These are phyloP conservation scores for Myotis findleyi DNA, from an alignment of 2,797 vertebrate species.

Conservation along the genomic window DNA sequence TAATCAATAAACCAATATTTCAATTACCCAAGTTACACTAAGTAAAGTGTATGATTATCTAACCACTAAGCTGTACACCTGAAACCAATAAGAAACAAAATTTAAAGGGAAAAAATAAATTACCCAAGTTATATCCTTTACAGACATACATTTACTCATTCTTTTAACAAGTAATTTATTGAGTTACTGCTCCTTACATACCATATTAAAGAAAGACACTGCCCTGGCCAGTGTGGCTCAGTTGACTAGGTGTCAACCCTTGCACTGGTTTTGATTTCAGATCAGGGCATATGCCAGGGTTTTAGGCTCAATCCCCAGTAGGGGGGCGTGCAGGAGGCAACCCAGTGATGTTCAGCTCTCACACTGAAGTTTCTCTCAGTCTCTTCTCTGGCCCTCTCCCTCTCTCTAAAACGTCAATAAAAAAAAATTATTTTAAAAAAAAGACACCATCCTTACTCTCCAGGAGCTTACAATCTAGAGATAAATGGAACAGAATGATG, in stretches of 20 bases:
- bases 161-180: conserved; percentile 30
- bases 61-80: not conserved
- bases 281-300: not conserved
- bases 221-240: not conserved
- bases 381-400: not conserved
- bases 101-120: not conserved
- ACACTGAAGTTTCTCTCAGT: not conserved
- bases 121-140: conserved; percentile 38
- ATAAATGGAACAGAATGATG: not conserved
- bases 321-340: not conserved
- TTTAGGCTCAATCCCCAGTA: not conserved
- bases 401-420: not conserved
- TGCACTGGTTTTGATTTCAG: too few species aligned
- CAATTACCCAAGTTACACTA: conserved; percentile 8
- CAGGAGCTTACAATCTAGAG: conserved; percentile 32
- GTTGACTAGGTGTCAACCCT: not conserved
- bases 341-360: not conserved
- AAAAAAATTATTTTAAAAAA: not conserved
- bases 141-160: not conserved
- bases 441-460: not conserved
- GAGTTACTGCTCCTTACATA: conserved; percentile 37
- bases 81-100: not conserved
- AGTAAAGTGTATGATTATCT: not conserved
- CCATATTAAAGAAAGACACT: not conserved
- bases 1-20: not conserved